phyloP scores from a whole-genome alignment of 2,797 vertebrate genomes.

The Miichthys miiuy region DNA sequence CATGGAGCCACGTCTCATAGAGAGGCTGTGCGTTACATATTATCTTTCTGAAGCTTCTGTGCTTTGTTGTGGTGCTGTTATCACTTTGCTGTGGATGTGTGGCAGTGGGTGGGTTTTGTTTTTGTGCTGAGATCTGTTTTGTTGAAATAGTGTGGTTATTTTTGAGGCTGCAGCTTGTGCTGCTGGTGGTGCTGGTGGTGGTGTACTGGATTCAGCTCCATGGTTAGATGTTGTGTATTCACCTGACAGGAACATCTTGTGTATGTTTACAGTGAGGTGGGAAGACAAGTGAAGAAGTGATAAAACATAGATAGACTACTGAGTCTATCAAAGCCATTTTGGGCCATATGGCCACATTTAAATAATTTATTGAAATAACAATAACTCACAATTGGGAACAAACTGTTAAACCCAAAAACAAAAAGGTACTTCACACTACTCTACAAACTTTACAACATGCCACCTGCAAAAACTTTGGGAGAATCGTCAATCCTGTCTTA shows the following conservation, averaged over 20 bases:
- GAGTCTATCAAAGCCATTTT: too few species aligned
- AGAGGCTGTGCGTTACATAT: neutral
- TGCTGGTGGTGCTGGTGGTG: neutral
- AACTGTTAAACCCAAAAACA: too few species aligned
- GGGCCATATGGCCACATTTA: too few species aligned
- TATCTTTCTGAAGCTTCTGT: neutral
- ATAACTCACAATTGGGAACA: too few species aligned
- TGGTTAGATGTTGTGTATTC: neutral
- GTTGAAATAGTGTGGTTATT: slow-evolving; percentile 9
- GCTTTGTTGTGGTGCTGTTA: neutral
- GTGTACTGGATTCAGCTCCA: neutral
- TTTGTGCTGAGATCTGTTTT: neutral
- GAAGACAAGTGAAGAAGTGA: neutral
- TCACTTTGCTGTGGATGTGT: neutral
- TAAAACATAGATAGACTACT: neutral
- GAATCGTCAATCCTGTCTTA: too few species aligned
- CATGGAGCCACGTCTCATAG: too few species aligned
- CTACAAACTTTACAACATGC: too few species aligned
- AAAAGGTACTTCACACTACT: too few species aligned
- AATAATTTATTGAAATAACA: too few species aligned
- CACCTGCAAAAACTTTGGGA: too few species aligned
- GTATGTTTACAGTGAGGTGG: neutral
- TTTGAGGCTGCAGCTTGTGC: neutral
- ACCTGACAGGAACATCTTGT: neutral
- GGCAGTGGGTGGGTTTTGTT: neutral